Percentiles rank a stretch among this genome's conserved stretches.
Evolutionary conservation across 2,113 vertebrate genomes (phyloP).

Genomic region (Mesitornis unicolor): DNA sequence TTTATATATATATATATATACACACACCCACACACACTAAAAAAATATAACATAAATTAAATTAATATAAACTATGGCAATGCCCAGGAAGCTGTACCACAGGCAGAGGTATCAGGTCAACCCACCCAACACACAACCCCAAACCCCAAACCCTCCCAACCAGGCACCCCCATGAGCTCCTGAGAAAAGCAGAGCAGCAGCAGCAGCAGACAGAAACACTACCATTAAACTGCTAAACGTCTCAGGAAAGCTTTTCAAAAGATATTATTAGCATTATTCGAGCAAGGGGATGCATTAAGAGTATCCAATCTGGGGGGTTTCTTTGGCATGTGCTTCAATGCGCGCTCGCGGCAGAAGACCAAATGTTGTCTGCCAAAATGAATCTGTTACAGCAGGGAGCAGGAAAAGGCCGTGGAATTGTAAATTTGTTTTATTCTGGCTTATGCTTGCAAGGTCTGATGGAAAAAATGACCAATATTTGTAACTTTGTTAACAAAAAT

Average conservation of each 20-base stretch:
- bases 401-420: not conserved
- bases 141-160: not conserved
- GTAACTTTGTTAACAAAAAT: not conserved
- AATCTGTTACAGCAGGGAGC: not conserved
- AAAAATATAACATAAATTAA: too few relatives aligned
- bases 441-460: not conserved
- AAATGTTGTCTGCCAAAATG: not conserved
- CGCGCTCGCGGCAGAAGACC: not conserved
- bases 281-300: not conserved
- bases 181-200: not conserved
- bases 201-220: not conserved
- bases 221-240: not conserved
- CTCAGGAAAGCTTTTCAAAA: not conserved
- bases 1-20: too few relatives aligned
- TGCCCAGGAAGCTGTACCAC: not conserved
- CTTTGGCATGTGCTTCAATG: not conserved
- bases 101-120: not conserved
- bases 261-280: not conserved
- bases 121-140: fast-evolving
- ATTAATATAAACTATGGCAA: not conserved
- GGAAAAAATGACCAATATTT: not conserved
- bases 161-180: not conserved
- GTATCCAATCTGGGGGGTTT: not conserved
- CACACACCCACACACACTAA: too few relatives aligned
- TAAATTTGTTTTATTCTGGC: not conserved